These are phyloP conservation scores for Monomorium pharaonis DNA, from an alignment of 1,140 invertebrate species.

Conservation along the genomic window DNA sequence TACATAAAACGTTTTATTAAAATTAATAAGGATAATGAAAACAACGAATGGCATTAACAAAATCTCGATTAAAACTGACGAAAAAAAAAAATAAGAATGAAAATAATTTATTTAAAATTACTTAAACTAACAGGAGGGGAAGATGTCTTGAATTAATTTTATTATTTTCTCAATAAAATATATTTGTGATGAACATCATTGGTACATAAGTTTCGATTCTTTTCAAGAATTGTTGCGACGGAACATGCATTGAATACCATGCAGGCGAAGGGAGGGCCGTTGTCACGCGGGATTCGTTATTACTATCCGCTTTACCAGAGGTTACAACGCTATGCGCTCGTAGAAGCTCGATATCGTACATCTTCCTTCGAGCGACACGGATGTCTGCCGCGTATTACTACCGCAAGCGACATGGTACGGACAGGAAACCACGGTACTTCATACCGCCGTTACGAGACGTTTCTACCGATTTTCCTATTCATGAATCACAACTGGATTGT, in stretches of 20 bases:
- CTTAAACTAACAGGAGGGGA: neutral
- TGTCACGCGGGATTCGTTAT: slow-evolving; percentile 63
- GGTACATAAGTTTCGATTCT: neutral
- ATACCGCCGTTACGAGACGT: slow-evolving; percentile 29
- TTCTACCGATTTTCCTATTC: slow-evolving; percentile 66
- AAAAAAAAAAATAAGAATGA: neutral
- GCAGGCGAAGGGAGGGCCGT: neutral
- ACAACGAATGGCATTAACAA: neutral
- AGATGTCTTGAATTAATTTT: neutral
- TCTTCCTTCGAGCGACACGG: slow-evolving; percentile 71
- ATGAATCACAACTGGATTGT: slow-evolving; percentile 50
- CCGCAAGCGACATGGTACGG: slow-evolving; percentile 25
- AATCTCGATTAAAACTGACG: neutral
- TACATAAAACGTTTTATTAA: neutral
- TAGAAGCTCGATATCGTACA: slow-evolving; percentile 56
- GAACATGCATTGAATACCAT: neutral
- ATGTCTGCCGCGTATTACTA: slow-evolving; percentile 63
- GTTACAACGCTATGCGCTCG: slow-evolving; percentile 26
- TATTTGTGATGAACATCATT: neutral
- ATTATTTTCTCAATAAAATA: neutral
- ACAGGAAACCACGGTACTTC: slow-evolving; percentile 37
- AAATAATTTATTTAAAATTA: slow-evolving; percentile 10
- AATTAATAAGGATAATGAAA: neutral
- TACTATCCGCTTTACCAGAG: slow-evolving; percentile 38
- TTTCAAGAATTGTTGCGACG: neutral